A percentile compares a stretch with the other conserved stretches of the same genome.
phyloP scores from a whole-genome alignment of 1,140 invertebrate species.

The Tetragnatha versicolor region DNA sequence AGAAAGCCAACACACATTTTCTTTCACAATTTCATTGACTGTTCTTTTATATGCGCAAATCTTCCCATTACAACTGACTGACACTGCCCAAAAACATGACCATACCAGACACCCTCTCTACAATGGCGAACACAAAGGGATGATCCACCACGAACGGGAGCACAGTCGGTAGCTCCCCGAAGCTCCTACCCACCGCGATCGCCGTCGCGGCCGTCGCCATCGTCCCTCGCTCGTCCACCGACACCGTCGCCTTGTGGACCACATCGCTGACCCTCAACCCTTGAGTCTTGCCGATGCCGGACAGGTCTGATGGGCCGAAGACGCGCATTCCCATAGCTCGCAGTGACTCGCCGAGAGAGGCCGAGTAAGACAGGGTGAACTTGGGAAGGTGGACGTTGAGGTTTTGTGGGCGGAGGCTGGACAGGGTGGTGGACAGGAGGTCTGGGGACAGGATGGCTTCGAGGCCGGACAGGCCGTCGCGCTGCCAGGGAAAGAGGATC shows the following conservation, averaged over 20 bases:
- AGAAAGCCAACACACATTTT: no score
- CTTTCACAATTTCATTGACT: no score
- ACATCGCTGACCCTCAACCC: conserved; percentile 59
- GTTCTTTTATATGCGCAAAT: no score
- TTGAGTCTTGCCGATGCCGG: conserved; percentile 45
- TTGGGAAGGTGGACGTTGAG: conserved; percentile 57
- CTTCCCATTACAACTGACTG: conserved; percentile 33
- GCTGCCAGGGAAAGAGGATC: conserved; percentile 60
- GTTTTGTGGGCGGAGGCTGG: background rate
- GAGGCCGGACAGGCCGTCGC: conserved; percentile 35
- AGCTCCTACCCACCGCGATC: conserved; percentile 56
- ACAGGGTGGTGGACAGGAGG: background rate
- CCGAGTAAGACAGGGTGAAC: conserved; percentile 58
- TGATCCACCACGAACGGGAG: conserved; percentile 66
- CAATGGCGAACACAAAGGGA: conserved; percentile 59
- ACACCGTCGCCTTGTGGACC: conserved; percentile 68
- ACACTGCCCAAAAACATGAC: conserved; percentile 57
- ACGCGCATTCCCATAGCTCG: conserved; percentile 58
- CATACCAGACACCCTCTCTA: conserved; percentile 6
- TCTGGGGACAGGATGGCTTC: conserved; percentile 14
- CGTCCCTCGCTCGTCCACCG: conserved; percentile 78
- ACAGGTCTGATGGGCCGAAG: conserved; percentile 55
- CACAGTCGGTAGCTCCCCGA: conserved; percentile 57
- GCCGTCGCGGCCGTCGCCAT: conserved; percentile 74
- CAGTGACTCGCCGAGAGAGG: conserved; percentile 37